Conservation (phyloP, 1,140 invertebrate genomes). For the Ostrea denselamellosa region DNA sequence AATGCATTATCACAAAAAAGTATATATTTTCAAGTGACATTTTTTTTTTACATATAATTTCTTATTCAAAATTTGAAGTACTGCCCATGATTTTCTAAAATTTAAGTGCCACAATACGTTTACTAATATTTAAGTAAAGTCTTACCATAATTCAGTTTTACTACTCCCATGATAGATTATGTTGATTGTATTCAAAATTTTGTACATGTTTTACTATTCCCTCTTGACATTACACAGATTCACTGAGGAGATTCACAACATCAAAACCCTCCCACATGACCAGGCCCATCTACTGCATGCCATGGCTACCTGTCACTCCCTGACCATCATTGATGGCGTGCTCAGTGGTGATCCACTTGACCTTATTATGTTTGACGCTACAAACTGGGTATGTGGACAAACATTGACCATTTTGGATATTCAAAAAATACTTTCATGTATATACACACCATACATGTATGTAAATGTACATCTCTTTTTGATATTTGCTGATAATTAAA, state of each 20-base stretch:
- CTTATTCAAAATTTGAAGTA: too few relatives aligned
- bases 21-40: too few relatives aligned
- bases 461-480: too few relatives aligned
- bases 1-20: too few relatives aligned
- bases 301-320: conserved; percentile 93
- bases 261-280: conserved; percentile 7
- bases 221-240: conserved; percentile 56
- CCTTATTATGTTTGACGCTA: conserved; percentile 86
- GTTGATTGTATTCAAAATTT: neutral
- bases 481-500: too few relatives aligned
- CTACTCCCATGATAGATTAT: neutral
- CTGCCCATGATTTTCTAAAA: too few relatives aligned
- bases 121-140: too few relatives aligned
- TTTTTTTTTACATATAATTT: too few relatives aligned
- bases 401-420: too few relatives aligned
- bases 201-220: neutral
- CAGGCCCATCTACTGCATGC: conserved; percentile 83
- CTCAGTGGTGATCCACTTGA: conserved; percentile 95
- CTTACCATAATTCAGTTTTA: neutral
- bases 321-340: conserved; percentile 89
- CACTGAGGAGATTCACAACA: conserved; percentile 61
- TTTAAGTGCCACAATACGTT: too few relatives aligned
- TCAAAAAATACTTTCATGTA: too few relatives aligned
- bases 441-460: too few relatives aligned
- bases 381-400: conserved; percentile 78